Conservation (phyloP, 2,113 vertebrate genomes). For the Petroica traversi region DNA sequence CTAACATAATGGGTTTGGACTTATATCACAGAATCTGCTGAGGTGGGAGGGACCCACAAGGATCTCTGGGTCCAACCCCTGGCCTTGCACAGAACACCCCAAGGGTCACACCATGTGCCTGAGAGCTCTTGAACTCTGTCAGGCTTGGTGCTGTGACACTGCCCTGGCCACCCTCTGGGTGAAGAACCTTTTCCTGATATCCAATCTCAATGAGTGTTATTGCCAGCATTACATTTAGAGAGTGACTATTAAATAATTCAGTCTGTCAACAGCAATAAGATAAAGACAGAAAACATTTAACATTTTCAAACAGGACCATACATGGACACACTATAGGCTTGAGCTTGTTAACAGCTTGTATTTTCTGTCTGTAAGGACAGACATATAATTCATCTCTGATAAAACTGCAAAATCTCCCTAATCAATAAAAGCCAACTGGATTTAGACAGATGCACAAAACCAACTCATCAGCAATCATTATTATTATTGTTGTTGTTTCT, state of each 20-base stretch:
- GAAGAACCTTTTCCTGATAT: not conserved
- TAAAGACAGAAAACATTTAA: not conserved
- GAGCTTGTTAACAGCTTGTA: not conserved
- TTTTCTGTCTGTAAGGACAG: not conserved
- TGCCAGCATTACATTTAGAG: not conserved
- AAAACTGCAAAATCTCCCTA: conserved; percentile 18
- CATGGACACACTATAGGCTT: not conserved
- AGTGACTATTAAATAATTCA: not conserved
- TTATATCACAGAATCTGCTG: not conserved
- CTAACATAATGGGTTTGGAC: not conserved
- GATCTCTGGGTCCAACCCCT: not conserved
- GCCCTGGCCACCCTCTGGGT: not conserved
- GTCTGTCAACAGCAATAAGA: not conserved
- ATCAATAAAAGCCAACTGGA: conserved; percentile 13
- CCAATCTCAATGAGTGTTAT: not conserved
- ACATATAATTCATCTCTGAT: conserved; percentile 15
- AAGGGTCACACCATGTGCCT: not conserved
- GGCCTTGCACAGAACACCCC: not conserved
- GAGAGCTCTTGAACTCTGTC: not conserved
- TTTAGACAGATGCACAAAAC: not conserved
- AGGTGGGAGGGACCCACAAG: not conserved
- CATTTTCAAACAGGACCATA: not conserved
- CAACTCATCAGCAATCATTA: not conserved
- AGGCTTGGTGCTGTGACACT: not conserved
- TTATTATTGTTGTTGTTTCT: not conserved